Evolutionary conservation across 2,888 invertebrate species (phyloP), one percentile per base, ranked within the genome.

Genomic region (Portevinia maculata): DNA sequence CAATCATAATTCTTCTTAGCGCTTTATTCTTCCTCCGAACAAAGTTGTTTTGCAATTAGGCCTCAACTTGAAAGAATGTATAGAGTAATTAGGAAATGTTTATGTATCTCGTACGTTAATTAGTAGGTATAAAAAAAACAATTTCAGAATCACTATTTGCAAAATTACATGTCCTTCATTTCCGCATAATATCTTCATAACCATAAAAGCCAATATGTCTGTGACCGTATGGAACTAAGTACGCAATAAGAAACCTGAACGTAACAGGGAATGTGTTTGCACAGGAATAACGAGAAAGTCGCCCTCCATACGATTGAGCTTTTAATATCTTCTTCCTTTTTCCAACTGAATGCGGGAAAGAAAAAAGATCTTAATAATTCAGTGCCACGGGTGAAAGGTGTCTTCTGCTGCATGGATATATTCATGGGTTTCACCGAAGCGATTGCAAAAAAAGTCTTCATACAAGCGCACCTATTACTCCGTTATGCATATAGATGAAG

Each of bases 301-400:
- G 28, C 39, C 39, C 28, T 59, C 13, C 30, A 11, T 41, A 11
- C 50, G 62, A 73, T 62, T 55, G 46, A 64, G 44, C n/a, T 62
- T 34, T 17, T 62, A 15, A 52, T 53, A 37, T 39, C n/a, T 50
- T 37, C 37, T 30, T 24, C 24, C 5, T 50, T 24, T 37, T 28
- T 28, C 11, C 39, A 13, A 7, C 32, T 34, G 17, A 39, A 48
- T 9, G 9, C 9, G 37, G n/a, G 3, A 52, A 30, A 32, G 41
- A 41, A 52, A 59, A 64, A 59, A 59, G 9, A 19, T 21, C 19
- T 67, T 60, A 75, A 75, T 67, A 75, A 75, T 75, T 67, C 75
- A 67, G 59, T 46, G 32, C 50, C n/a, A 13, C 8, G 37, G 32
- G 17, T 67, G 59, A 59, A 50, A 41, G 34, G 32, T 34, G 48